phyloP scores from a whole-genome alignment of 2,888 invertebrate genomes.

The Tetropium fuscum region DNA sequence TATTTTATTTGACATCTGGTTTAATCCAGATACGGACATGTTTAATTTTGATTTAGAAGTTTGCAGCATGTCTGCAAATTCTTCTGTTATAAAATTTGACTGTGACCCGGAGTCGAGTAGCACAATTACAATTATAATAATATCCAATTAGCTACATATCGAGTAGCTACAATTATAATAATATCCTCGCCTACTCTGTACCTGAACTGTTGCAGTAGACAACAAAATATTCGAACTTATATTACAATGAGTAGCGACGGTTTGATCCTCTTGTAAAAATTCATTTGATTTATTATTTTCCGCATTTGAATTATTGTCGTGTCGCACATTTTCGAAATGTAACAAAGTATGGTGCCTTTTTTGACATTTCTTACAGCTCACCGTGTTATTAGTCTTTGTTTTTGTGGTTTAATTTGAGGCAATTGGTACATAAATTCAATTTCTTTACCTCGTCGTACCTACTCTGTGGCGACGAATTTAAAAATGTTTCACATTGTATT shows the following conservation, averaged over 20 bases:
- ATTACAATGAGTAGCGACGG: background rate
- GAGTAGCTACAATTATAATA: background rate
- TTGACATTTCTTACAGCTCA: background rate
- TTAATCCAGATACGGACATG: constrained; percentile 4
- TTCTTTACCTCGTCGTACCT: background rate
- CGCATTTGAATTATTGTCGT: background rate
- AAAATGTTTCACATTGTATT: background rate
- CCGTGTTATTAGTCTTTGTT: background rate
- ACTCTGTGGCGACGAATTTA: background rate
- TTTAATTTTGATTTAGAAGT: background rate
- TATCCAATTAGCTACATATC: too few relatives aligned
- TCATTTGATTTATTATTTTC: background rate
- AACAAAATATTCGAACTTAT: background rate
- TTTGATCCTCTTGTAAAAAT: background rate
- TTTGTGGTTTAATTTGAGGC: too few relatives aligned
- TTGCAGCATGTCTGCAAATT: constrained; percentile 9
- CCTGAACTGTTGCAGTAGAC: background rate
- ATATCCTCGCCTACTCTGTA: background rate
- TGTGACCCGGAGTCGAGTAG: constrained; percentile 10
- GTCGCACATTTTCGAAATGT: background rate
- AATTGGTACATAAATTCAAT: background rate
- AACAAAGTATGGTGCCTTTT: background rate
- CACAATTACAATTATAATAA: too few relatives aligned
- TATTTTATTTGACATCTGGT: background rate
- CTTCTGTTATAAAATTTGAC: constrained; percentile 6